Conservation (phyloP, 2,888 invertebrate species). For the Hermaeophaga mercurialis region DNA sequence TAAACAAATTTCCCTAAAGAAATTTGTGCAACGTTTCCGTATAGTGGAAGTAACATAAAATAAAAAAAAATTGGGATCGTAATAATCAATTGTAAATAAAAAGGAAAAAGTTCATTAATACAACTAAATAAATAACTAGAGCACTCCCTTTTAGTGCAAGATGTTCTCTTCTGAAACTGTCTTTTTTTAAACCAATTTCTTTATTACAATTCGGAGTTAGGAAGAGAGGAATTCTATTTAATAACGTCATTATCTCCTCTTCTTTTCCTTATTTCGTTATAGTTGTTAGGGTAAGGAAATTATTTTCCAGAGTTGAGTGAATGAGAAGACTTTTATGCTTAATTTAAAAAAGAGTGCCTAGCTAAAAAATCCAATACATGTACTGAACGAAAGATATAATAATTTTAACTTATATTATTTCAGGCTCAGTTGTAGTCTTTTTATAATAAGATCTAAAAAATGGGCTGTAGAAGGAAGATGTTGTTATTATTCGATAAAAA, state of each 20-base stretch:
- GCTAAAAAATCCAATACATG: too few relatives aligned
- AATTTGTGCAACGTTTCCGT: too few relatives aligned
- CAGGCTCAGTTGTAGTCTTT: too few relatives aligned
- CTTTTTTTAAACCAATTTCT: slow-evolving; percentile 29
- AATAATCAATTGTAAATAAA: too few relatives aligned
- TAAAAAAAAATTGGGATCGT: too few relatives aligned
- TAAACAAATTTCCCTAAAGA: too few relatives aligned
- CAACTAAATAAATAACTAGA: not conserved
- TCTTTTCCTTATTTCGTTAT: slow-evolving; percentile 26
- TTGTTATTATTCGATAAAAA: too few relatives aligned
- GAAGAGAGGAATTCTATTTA: slow-evolving; percentile 24
- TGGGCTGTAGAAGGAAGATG: too few relatives aligned
- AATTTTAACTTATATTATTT: too few relatives aligned
- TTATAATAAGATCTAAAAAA: too few relatives aligned
- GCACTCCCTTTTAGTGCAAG: slow-evolving; percentile 9
- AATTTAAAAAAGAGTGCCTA: not conserved
- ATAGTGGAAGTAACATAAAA: too few relatives aligned
- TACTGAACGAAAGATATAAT: too few relatives aligned
- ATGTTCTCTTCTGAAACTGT: slow-evolving; percentile 5
- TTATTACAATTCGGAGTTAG: slow-evolving; percentile 19
- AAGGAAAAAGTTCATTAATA: not conserved
- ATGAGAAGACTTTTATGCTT: not conserved
- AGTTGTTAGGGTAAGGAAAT: slow-evolving; percentile 20
- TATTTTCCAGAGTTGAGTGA: slow-evolving; percentile 6
- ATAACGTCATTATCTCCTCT: slow-evolving; percentile 29